Evolutionary conservation across 2,797 vertebrate genomes (phyloP).

Genomic region (Onychomys arenicola): DNA sequence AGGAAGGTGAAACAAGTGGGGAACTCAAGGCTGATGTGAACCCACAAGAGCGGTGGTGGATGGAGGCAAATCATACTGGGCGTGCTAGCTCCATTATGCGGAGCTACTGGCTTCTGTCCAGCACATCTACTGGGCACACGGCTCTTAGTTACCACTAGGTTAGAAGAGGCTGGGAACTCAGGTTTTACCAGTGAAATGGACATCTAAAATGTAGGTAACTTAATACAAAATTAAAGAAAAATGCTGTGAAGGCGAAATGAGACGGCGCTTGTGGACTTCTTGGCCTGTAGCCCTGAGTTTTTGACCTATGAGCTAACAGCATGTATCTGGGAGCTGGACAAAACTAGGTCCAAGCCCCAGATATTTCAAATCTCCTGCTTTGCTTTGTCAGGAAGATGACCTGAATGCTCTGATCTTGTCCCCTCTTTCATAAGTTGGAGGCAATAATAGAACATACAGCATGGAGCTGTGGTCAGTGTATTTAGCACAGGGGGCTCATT

Average conservation of each 20-base stretch:
- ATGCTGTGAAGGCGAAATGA: neutral
- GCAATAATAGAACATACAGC: neutral
- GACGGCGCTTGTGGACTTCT: neutral
- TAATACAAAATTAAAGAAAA: neutral
- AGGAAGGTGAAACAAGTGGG: neutral
- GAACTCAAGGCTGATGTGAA: neutral
- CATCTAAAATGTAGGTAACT: neutral
- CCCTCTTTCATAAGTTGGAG: neutral
- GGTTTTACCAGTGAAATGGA: neutral
- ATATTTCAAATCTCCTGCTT: neutral
- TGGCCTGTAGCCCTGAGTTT: neutral
- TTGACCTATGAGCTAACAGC: neutral
- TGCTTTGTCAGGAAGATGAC: neutral
- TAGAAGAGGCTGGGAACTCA: neutral
- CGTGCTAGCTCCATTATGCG: neutral
- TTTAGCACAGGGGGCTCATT: neutral
- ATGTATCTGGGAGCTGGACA: neutral
- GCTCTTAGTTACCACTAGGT: neutral
- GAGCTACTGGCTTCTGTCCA: neutral
- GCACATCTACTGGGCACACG: too few relatives aligned
- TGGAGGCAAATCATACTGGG: rapidly evolving
- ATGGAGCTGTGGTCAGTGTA: too few relatives aligned
- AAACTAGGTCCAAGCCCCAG: neutral
- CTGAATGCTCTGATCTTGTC: neutral
- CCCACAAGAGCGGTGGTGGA: too few relatives aligned